Conservation (phyloP, 2,797 vertebrate genomes). For the Crocodylus rhombifer region DNA sequence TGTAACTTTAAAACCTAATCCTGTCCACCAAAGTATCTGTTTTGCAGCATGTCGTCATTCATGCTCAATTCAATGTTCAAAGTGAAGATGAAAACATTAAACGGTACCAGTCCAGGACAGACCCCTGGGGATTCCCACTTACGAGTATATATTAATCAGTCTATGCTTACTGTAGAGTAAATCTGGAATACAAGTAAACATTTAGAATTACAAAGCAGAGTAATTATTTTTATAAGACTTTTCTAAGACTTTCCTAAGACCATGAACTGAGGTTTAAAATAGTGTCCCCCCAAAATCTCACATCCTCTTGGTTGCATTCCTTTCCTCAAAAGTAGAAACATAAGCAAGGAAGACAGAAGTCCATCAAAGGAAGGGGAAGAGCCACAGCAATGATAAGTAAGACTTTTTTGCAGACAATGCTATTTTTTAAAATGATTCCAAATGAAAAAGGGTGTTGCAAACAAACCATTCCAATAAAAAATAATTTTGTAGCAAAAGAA, state of each 20-base stretch:
- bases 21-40: no score
- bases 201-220: conserved; percentile 30
- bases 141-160: not conserved
- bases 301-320: not conserved
- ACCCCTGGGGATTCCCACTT: not conserved
- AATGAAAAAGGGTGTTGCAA: not conserved
- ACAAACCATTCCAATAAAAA: not conserved
- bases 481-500: not conserved
- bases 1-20: no score
- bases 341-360: not conserved
- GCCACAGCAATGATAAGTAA: not conserved
- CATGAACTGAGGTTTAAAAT: not conserved
- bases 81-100: no score
- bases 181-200: not conserved
- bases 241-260: not conserved
- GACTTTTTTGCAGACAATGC: not conserved
- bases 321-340: not conserved
- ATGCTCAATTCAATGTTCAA: no score
- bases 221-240: conserved; percentile 14
- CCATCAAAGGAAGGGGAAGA: not conserved
- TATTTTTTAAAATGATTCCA: not conserved
- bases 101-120: no score
- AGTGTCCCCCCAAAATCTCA: not conserved
- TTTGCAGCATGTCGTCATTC: no score
- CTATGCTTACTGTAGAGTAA: not conserved